phyloP scores from a whole-genome alignment of 1,140 invertebrate genomes.

The Meloidogyne hapla region DNA sequence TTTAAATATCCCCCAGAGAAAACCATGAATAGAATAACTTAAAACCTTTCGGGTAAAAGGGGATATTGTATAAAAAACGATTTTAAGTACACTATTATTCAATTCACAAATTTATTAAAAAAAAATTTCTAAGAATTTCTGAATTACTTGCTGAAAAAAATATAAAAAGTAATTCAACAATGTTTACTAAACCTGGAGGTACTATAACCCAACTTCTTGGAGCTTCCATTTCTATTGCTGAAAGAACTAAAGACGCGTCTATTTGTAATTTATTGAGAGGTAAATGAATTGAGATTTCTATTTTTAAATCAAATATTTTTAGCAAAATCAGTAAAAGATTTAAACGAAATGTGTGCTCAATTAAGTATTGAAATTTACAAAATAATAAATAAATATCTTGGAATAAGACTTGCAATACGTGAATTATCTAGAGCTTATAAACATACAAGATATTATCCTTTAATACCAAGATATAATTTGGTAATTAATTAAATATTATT shows the following conservation, averaged over 20 bases:
- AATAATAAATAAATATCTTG: conserved; percentile 84
- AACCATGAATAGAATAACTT: too few relatives aligned
- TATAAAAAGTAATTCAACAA: conserved; percentile 55
- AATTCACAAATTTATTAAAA: too few relatives aligned
- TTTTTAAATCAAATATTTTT: background rate
- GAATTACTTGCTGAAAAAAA: background rate
- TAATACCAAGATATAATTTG: conserved; percentile 87
- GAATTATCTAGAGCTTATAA: conserved; percentile 82
- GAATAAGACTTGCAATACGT: conserved; percentile 80
- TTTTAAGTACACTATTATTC: too few relatives aligned
- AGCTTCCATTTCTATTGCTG: conserved; percentile 40
- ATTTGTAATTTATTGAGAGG: conserved; percentile 41
- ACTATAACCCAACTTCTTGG: conserved; percentile 67
- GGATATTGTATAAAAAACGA: too few relatives aligned
- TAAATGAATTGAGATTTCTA: conserved; percentile 20
- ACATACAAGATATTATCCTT: conserved; percentile 83
- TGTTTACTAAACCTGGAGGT: conserved; percentile 77
- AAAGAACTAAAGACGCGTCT: conserved; percentile 50
- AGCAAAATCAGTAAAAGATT: conserved; percentile 73
- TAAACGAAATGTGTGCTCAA: conserved; percentile 85
- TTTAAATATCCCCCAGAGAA: too few relatives aligned
- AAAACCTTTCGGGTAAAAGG: too few relatives aligned
- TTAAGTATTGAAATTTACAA: conserved; percentile 88
- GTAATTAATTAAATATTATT: too few relatives aligned
- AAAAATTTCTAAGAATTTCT: background rate